Percentiles rank a stretch among this genome's conserved stretches.
Conservation (phyloP, 2,113 vertebrate species). For the Oplegnathus fasciatus region DNA sequence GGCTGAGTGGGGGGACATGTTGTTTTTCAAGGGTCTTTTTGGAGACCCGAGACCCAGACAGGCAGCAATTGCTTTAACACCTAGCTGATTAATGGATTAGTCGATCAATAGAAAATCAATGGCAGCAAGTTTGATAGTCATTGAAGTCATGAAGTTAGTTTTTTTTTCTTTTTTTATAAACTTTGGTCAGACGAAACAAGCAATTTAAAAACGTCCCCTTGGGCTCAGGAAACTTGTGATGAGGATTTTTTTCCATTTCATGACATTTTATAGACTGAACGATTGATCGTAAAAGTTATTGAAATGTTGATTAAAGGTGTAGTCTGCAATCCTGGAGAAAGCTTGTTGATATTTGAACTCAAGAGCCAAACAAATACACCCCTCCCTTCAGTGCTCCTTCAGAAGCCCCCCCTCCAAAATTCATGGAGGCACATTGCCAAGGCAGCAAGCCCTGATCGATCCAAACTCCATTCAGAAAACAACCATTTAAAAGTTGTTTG, state of each 20-base stretch:
- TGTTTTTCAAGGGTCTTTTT: background rate
- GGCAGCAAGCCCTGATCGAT: no score
- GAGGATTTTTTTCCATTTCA: background rate
- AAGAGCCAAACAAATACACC: no score
- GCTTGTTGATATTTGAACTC: no score
- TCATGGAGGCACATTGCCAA: no score
- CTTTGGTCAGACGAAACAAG: background rate
- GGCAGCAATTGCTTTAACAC: no score
- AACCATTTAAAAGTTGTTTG: no score
- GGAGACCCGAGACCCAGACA: no score
- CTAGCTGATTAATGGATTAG: background rate
- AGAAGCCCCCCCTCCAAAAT: no score
- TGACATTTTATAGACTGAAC: background rate
- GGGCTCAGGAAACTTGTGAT: background rate
- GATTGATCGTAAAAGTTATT: background rate
- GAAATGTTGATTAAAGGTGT: no score
- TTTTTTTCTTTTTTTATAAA: background rate
- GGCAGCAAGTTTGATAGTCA: background rate
- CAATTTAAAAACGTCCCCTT: background rate
- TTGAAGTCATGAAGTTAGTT: background rate
- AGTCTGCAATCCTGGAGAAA: no score
- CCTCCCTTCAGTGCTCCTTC: no score
- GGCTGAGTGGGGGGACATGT: background rate
- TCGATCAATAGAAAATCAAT: background rate
- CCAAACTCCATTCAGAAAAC: no score